phyloP scores from a whole-genome alignment of 2,113 vertebrate genomes.

The Solenodon paradoxus region DNA sequence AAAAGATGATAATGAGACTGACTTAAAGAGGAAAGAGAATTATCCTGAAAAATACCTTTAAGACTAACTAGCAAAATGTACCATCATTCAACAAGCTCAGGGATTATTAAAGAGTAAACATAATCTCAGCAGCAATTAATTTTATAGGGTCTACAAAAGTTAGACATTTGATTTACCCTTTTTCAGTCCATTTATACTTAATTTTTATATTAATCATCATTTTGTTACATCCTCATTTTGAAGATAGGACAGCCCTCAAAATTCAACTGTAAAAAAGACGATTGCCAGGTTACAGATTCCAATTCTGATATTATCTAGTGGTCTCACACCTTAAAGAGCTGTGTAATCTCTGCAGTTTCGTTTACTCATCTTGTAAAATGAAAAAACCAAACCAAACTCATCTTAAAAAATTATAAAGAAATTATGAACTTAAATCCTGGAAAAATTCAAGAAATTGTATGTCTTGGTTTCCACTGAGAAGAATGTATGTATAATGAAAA shows the following conservation, averaged over 20 bases:
- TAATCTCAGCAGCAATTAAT: neutral
- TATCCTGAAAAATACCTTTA: neutral
- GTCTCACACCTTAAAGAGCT: neutral
- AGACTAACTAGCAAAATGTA: neutral
- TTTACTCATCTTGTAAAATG: constrained; percentile 7
- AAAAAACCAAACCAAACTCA: constrained; percentile 19
- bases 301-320: constrained; percentile 25
- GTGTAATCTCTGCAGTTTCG: neutral
- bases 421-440: neutral
- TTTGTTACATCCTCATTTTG: constrained; percentile 2
- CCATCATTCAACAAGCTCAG: constrained; percentile 12
- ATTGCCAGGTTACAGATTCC: neutral
- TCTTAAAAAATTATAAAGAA: constrained; percentile 23
- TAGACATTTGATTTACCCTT: constrained; percentile 27
- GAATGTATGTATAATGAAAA: neutral
- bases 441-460: constrained; percentile 27
- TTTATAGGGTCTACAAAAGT: neutral
- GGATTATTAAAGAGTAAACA: constrained; percentile 10
- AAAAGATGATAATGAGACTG: neutral
- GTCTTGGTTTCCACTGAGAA: neutral
- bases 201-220: neutral
- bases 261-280: neutral
- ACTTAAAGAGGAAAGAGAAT: neutral
- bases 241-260: constrained; percentile 14
- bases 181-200: neutral